A percentile compares a stretch with the other conserved stretches of the same genome.
These are phyloP conservation scores for Neomorphus geoffroyi DNA, from an alignment of 2,797 vertebrate species.

Conservation along the genomic window DNA sequence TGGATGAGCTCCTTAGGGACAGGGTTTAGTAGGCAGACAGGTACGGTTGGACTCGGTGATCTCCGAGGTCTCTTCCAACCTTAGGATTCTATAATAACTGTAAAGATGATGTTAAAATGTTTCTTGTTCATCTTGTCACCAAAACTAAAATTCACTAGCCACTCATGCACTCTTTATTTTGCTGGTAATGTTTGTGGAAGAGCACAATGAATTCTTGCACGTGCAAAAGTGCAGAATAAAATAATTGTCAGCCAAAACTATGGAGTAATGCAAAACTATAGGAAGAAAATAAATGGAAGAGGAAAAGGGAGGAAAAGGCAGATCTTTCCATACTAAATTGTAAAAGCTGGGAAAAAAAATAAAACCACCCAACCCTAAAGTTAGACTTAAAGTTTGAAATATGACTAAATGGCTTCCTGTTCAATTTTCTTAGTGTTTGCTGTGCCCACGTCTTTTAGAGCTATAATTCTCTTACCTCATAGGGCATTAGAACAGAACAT, in stretches of 20 bases:
- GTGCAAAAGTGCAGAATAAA: not conserved
- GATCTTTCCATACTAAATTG: not conserved
- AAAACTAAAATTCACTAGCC: not conserved
- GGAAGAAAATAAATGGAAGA: not conserved
- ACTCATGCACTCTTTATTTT: not conserved
- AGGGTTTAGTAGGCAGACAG: too few species aligned
- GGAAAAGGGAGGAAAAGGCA: not conserved
- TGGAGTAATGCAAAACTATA: not conserved
- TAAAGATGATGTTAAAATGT: not conserved
- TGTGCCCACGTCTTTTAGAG: not conserved
- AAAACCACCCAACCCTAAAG: not conserved
- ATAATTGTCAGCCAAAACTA: not conserved
- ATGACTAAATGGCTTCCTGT: not conserved
- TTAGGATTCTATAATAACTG: too few species aligned
- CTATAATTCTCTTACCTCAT: not conserved
- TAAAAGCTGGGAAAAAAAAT: not conserved
- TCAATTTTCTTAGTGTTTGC: rapidly evolving
- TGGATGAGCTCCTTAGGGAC: too few species aligned
- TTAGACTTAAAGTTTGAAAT: not conserved
- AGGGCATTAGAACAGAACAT: not conserved
- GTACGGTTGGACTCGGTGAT: too few species aligned
- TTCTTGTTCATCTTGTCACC: not conserved
- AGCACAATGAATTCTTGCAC: not conserved
- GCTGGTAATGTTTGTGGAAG: not conserved
- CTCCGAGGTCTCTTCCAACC: too few species aligned